Percentiles rank a stretch among this genome's conserved stretches.
These are phyloP conservation scores for Phalloptychus januarius DNA, from an alignment of 2,797 vertebrate species.

Conservation along the genomic window DNA sequence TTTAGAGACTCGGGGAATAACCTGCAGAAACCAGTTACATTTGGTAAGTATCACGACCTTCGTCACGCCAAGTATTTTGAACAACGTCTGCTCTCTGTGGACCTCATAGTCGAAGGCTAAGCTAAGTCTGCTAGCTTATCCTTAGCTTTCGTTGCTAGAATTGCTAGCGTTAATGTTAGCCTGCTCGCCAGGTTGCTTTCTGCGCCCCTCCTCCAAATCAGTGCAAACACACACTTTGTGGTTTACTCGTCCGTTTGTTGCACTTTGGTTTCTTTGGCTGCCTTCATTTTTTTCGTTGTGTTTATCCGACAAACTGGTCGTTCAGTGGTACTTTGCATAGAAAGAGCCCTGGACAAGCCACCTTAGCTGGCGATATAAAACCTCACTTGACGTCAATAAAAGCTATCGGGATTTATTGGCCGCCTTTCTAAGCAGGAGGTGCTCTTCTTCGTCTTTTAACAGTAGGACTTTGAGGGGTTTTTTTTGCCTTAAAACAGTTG, in stretches of 20 bases:
- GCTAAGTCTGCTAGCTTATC: slow-evolving; percentile 72
- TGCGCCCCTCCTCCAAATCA: slow-evolving; percentile 7
- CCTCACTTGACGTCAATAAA: background rate
- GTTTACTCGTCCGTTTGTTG: background rate
- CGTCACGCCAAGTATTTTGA: background rate
- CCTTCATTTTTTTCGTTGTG: slow-evolving; percentile 18
- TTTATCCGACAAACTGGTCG: slow-evolving; percentile 15
- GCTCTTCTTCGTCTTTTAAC: background rate
- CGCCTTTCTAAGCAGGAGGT: background rate
- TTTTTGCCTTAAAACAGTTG: background rate
- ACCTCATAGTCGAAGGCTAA: slow-evolving; percentile 59
- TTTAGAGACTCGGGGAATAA: slow-evolving; percentile 26
- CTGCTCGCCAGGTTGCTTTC: slow-evolving; percentile 10
- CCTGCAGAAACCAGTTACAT: slow-evolving; percentile 20
- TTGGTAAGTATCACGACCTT: slow-evolving; percentile 59
- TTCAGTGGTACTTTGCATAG: slow-evolving; percentile 15
- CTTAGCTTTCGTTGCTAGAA: slow-evolving; percentile 56
- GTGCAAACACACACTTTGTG: slow-evolving; percentile 1
- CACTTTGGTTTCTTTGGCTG: background rate
- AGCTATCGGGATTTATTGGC: background rate
- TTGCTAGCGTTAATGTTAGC: slow-evolving; percentile 42
- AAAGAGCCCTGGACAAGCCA: background rate
- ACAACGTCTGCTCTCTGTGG: slow-evolving; percentile 21
- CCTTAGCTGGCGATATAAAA: slow-evolving; percentile 10
- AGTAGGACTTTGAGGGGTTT: slow-evolving; percentile 8